Percentiles rank a stretch among this genome's conserved stretches.
These are phyloP conservation scores for Exaiptasia diaphana DNA, from an alignment of 64 coral and sea anemone genomes.

Conservation along the genomic window DNA sequence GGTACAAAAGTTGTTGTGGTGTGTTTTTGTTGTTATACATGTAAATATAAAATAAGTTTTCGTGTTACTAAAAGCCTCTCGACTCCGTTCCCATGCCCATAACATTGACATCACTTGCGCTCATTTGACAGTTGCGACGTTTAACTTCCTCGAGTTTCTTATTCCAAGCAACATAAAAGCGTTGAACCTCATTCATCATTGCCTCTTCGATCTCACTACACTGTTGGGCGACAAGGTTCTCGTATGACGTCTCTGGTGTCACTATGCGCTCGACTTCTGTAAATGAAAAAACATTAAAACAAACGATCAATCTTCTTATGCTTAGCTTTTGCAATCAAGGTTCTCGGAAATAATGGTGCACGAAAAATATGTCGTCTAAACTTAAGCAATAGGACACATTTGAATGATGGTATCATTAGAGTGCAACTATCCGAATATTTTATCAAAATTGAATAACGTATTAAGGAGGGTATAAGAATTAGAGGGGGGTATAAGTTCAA, in stretches of 20 bases:
- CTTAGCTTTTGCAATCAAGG: background rate
- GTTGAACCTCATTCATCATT: conserved; percentile 93
- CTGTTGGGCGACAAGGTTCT: conserved; percentile 88
- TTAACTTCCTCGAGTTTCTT: conserved; percentile 95
- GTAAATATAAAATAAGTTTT: no score
- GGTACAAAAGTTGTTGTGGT: no score
- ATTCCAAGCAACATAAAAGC: conserved; percentile 92
- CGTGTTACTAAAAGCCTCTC: conserved; percentile 1
- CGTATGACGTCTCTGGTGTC: conserved; percentile 95
- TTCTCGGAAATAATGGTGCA: no score
- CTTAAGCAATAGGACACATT: no score
- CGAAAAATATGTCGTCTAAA: no score
- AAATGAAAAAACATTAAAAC: background rate
- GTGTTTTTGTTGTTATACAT: no score
- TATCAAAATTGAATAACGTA: no score
- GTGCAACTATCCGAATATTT: no score
- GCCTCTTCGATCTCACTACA: conserved; percentile 93
- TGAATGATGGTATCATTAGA: no score
- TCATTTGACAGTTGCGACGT: conserved; percentile 62
- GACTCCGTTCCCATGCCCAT: conserved; percentile 68
- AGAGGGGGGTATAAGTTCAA: no score
- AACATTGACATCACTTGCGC: conserved; percentile 56
- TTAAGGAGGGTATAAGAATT: no score
- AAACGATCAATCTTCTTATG: background rate
- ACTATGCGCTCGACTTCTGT: conserved; percentile 94